phyloP scores from a whole-genome alignment of 2,888 invertebrate species.

The Lydus trimaculatus region DNA sequence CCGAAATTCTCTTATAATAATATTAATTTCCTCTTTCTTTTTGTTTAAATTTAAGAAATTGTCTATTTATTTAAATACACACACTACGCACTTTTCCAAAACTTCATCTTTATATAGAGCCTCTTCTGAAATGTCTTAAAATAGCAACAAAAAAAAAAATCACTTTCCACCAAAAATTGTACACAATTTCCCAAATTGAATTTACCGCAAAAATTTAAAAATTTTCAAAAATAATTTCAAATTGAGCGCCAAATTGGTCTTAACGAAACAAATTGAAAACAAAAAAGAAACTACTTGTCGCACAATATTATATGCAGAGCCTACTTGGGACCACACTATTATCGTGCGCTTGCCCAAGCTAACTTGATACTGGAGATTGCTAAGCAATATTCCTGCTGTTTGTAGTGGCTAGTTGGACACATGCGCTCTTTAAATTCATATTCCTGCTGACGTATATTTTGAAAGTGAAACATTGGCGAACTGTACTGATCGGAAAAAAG shows the following conservation, averaged over 20 bases:
- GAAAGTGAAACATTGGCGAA: slow-evolving; percentile 60
- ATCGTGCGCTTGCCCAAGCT: slow-evolving; percentile 61
- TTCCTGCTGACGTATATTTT: slow-evolving; percentile 58
- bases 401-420: slow-evolving; percentile 53
- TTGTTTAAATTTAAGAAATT: not conserved
- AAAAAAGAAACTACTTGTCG: slow-evolving; percentile 1
- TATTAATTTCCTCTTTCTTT: slow-evolving; percentile 10
- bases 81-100: slow-evolving; percentile 47
- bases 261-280: not conserved
- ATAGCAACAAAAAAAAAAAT: not conserved
- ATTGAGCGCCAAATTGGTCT: slow-evolving; percentile 3
- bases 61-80: slow-evolving; percentile 10
- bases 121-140: not conserved
- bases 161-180: not conserved
- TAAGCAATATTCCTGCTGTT: slow-evolving; percentile 55
- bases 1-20: slow-evolving; percentile 37
- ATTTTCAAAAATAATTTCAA: not conserved
- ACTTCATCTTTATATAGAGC: not conserved
- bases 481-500: slow-evolving; percentile 48
- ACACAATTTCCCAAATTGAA: not conserved
- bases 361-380: slow-evolving; percentile 57
- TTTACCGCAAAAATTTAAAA: too few relatives aligned
- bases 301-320: slow-evolving; percentile 41
- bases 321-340: slow-evolving; percentile 58
- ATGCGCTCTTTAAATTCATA: slow-evolving; percentile 49